phyloP scores from a whole-genome alignment of 2,113 vertebrate genomes.

The Antennarius striatus region DNA sequence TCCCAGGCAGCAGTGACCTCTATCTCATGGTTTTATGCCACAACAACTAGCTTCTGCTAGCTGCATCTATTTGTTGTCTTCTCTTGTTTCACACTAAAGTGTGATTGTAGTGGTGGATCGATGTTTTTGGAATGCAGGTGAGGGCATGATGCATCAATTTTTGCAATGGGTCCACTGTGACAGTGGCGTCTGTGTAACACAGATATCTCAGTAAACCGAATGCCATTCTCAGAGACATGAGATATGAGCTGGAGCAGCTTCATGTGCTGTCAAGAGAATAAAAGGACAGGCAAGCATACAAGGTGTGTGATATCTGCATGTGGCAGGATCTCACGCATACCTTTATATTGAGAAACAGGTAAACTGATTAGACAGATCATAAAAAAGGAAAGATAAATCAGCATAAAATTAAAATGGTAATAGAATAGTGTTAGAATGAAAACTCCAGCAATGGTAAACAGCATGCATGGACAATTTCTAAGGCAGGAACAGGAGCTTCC shows the following conservation, averaged over 20 bases:
- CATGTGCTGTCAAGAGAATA: conserved; percentile 1
- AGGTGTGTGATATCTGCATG: conserved; percentile 3
- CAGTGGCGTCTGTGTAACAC: conserved; percentile 56
- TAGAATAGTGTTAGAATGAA: too few relatives aligned
- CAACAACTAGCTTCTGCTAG: conserved; percentile 49
- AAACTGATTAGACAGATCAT: too few relatives aligned
- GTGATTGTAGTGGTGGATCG: conserved; percentile 42
- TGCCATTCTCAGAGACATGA: conserved; percentile 46
- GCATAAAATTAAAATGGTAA: too few relatives aligned
- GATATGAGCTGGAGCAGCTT: conserved; percentile 36
- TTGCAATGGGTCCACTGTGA: conserved; percentile 42
- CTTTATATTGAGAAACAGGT: too few relatives aligned
- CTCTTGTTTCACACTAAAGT: conserved; percentile 36
- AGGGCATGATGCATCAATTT: conserved; percentile 51
- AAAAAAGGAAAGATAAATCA: too few relatives aligned
- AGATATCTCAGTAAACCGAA: conserved; percentile 68
- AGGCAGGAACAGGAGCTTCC: too few relatives aligned
- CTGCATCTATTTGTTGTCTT: conserved; percentile 52
- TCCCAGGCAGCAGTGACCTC: conserved; percentile 62
- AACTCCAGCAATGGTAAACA: too few relatives aligned
- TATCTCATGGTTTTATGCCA: conserved; percentile 52
- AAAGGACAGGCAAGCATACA: too few relatives aligned
- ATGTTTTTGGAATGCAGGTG: conserved; percentile 38
- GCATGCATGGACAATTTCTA: too few relatives aligned
- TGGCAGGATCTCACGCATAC: not conserved